Evolutionary conservation across 2,113 vertebrate genomes (phyloP), one percentile per base, ranked within the genome.

Genomic region (Rhinogobius similis): DNA sequence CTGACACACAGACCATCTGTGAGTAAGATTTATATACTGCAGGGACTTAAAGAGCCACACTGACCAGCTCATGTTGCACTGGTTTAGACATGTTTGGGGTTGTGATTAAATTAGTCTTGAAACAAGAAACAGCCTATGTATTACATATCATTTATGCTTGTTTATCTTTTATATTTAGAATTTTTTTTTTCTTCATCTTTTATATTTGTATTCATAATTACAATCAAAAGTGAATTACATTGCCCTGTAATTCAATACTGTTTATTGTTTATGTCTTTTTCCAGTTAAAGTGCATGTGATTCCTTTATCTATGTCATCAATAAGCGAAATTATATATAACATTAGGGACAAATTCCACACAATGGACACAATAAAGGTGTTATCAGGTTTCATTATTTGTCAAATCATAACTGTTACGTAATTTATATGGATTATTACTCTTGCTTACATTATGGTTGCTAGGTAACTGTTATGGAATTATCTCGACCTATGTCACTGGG

Each of bases 41-140:
- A n/a, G 41, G 71, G 67, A 87, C 86, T 75, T 86, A 86, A 62
- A 61, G 80, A 48, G 23, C 68, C 66, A 76, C 55, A 72, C 62
- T 62, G 56, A 67, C 56, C 72, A 75, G 85, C 75, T 85, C 63
- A 58, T 66, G 59, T 86, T 87, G 70, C 79, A 46, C 43, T 43
- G 23, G 48, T 38, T 61, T 46, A 71, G 41, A 53, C 63, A 63
- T 75, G 69, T 69, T 73, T 74, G 73, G 58, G 82, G 53, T 80
- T 68, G 70, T 55, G 62, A 69, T 71, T 18, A 13, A 10, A 67
- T 76, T 38, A 50, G 59, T 14, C 23, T 73, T 72, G 9, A 79
- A 62, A 76, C 65, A n/a, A 23, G n/a, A 23, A 10, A 23, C 48
- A 52, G n/a, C 18, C 21, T 11, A 21, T 53, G 2, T 53, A 1